phyloP scores from a whole-genome alignment of 2,113 vertebrate genomes.

The Orthonyx spaldingii region DNA sequence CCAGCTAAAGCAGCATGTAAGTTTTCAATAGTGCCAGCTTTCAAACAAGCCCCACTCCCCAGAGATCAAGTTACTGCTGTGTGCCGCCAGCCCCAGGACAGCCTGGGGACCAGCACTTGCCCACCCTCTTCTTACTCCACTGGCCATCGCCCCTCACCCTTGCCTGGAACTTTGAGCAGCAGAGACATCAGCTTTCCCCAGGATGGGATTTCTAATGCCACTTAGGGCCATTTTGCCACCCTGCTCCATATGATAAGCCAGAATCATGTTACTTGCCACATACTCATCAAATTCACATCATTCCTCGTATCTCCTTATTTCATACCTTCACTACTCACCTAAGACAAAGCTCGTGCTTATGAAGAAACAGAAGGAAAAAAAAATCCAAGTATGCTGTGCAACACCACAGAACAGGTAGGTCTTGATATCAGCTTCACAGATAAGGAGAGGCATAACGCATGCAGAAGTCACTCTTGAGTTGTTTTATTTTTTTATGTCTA shows the following conservation, averaged over 20 bases:
- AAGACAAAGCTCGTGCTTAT: background rate
- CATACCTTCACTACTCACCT: background rate
- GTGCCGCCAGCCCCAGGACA: background rate
- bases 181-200: background rate
- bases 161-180: background rate
- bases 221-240: background rate
- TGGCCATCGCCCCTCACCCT: background rate
- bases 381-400: accelerated
- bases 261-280: accelerated
- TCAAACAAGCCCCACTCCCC: background rate
- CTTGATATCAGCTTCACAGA: background rate
- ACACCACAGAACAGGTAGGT: background rate
- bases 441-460: background rate
- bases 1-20: background rate
- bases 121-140: accelerated
- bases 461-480: background rate
- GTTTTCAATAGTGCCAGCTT: background rate
- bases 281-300: background rate
- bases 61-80: background rate
- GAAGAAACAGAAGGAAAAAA: background rate
- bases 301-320: background rate
- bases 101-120: background rate
- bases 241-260: background rate
- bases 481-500: background rate
- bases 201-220: background rate